Base-by-base conservation (phyloP, 1,140 invertebrate genomes). In the Drosophila parabipectinata region DNA sequence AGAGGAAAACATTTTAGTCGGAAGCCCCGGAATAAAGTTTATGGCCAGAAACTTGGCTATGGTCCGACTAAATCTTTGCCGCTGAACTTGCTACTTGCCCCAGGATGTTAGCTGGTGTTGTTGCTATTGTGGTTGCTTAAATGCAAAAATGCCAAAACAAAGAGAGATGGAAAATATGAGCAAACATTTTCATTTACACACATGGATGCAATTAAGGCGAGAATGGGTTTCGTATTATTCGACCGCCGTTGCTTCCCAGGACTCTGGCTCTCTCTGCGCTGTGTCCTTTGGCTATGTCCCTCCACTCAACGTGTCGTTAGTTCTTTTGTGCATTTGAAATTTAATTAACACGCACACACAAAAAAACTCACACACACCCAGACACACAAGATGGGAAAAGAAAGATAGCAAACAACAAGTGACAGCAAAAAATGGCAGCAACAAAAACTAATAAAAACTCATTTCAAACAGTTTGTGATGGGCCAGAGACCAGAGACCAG, bases 291-390 rank as follows among this genome's bases (percentile, higher is more conserved):
- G 8, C 26, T 14, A 41, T 24, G 32, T 21, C 30, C 24, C 14
- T 52, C 21, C 26, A 10, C 53, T 75, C 63, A 58, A 66, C 69
- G 69, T 85, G 80, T 75, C 68, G 64, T 78, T 82, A 69, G 69
- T 82, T 67, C 78, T 79, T 88, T 88, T 87, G 82, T 87, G 78
- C 83, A 87, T 87, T 87, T 82, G 61, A 87, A 87, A 85, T 85
- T 85, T 85, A 85, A 85, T 85, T 85, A 85, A 85, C 78, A 85
- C 82, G 59, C 82, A 81, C 51, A 74, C 63, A 72, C 30, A 39
- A 48, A 52, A 37, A 41, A 44, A 18, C 15, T 24, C 32, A 50
- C 55, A 60, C 37, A 58, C 26, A 28, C 5, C 21, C 21, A 59
- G 37, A 30, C 26, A 7, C 6, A 9, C 15, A 6, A 37, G 56